Conservation (phyloP, 2,888 invertebrate species). For the Sesia bembeciformis region DNA sequence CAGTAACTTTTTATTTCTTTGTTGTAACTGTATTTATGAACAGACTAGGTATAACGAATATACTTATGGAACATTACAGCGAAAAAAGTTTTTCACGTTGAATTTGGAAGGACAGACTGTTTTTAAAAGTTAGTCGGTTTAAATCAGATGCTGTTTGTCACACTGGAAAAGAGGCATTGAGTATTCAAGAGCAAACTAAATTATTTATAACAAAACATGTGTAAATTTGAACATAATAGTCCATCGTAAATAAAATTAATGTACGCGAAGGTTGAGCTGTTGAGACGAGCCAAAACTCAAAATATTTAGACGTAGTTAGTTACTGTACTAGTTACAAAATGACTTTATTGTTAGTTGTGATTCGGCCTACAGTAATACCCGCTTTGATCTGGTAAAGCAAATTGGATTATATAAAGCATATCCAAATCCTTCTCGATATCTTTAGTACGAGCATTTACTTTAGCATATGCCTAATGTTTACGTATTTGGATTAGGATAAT, state of each 20-base stretch:
- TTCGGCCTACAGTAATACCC: constrained; percentile 33
- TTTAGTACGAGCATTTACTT: background rate
- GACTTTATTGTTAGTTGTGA: constrained; percentile 34
- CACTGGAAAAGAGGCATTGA: no score
- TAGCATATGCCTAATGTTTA: background rate
- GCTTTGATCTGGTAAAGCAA: constrained; percentile 54
- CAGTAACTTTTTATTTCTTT: no score
- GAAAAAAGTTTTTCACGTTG: no score
- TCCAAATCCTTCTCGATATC: background rate
- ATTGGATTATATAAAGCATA: constrained; percentile 18
- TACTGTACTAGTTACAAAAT: constrained; percentile 1
- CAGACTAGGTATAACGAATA: no score
- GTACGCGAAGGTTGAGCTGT: background rate
- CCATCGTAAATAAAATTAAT: background rate
- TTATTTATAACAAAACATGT: no score
- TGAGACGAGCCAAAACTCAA: background rate
- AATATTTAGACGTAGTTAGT: background rate
- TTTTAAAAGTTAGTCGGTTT: no score
- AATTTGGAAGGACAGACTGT: no score
- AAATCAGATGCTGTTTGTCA: no score
- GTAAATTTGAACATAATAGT: no score
- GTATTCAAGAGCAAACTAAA: no score
- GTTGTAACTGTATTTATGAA: no score
- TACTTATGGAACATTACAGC: no score
- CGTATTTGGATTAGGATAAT: background rate